Percentiles rank a stretch among this genome's conserved stretches.
These are phyloP conservation scores for Euphonia xanthogaster DNA, from an alignment of 2,797 vertebrate genomes.

Conservation along the genomic window DNA sequence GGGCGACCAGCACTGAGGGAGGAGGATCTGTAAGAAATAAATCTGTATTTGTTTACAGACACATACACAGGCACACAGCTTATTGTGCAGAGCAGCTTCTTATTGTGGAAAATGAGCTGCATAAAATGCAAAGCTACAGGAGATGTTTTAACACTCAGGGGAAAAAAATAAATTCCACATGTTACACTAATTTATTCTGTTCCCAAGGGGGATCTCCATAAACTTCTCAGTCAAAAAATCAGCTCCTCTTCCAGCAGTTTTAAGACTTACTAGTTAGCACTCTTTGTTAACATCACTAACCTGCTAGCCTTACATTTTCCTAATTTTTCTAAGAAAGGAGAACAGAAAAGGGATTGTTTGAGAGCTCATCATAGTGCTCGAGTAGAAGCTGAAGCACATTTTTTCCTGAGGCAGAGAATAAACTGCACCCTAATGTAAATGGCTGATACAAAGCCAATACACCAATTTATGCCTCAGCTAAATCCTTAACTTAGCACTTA, in stretches of 20 bases:
- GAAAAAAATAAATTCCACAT: background rate
- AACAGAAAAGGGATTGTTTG: background rate
- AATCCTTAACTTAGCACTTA: slow-evolving; percentile 57
- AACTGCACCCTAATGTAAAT: slow-evolving; percentile 44
- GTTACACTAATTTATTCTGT: background rate
- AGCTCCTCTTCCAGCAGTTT: background rate
- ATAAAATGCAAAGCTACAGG: background rate
- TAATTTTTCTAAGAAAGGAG: background rate
- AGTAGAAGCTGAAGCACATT: slow-evolving; percentile 16
- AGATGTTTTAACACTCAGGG: background rate
- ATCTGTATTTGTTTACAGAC: slow-evolving; percentile 14
- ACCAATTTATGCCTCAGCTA: slow-evolving; percentile 33
- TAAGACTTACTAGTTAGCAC: background rate
- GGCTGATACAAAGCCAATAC: slow-evolving; percentile 49
- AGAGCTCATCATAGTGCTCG: background rate
- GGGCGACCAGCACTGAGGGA: background rate
- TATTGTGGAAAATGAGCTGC: background rate
- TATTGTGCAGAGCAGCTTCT: background rate
- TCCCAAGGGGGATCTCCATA: background rate
- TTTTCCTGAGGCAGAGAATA: slow-evolving; percentile 35
- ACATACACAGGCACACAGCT: background rate
- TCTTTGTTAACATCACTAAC: background rate
- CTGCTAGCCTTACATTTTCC: background rate
- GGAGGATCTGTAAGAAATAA: background rate
- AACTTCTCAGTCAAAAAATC: background rate